Evolutionary conservation across 2,113 vertebrate species (phyloP), one percentile per base, ranked within the genome.

Genomic region (Tachuris rubrigastra): DNA sequence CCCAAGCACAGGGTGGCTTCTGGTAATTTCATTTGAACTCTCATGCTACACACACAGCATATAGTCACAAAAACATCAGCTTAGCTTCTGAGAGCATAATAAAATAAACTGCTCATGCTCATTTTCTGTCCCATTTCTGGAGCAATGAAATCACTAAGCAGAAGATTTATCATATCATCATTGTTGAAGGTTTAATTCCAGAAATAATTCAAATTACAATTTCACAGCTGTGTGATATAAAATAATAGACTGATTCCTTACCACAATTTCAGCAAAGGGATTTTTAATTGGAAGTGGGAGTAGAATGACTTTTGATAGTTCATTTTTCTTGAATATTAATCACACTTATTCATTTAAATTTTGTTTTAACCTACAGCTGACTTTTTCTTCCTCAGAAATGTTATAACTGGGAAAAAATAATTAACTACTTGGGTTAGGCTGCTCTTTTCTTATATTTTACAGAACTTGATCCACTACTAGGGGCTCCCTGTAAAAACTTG

Each of bases 181-280:
- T 15, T 73, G 62, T 5, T 73, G 23, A 89, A 87, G 28, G 4
- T 85, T 91, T 58, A 85, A 82, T 85, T 75, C n/a, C 46, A 83
- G 50, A 96, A 92, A 94, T 55, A 79, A 76, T 58, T 91, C 66
- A 69, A 75, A 87, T 68, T 73, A 87, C 14, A 68, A 66, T 91
- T 93, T 91, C 77, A 83, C 23, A 85, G 12, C 55, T 46, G 41
- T 68, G 46, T 28, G 76, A 52, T 41, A 37, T 41, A 83, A 78
- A 58, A 55, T 19, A 71, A 28, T 24, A 44, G 8, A 8, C 5
- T 63, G 5, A 59, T 49, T 86, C 31, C 58, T 65, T 82, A 14
- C 31, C 20, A 89, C 9, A 78, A 21, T 87, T 89, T 93, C 62
- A 91, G 28, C 25, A 87, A 91, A 79, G 41, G 24, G 13, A 85